Conservation (phyloP, 2,888 invertebrate genomes). For the Blera fallax region DNA sequence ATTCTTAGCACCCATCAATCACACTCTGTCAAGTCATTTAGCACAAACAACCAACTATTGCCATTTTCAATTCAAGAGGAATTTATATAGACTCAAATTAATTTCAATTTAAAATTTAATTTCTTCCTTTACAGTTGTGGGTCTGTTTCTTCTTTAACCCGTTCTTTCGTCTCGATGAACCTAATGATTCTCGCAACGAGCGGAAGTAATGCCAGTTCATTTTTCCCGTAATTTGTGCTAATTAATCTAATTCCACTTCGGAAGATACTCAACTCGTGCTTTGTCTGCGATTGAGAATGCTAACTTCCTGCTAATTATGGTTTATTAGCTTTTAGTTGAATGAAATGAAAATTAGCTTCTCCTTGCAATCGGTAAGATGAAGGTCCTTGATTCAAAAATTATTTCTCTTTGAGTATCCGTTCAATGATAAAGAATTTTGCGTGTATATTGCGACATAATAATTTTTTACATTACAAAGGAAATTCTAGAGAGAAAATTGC, state of each 20-base stretch:
- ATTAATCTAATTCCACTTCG: slow-evolving; percentile 34
- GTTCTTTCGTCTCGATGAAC: slow-evolving; percentile 20
- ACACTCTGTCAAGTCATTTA: slow-evolving; percentile 1
- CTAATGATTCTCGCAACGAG: slow-evolving; percentile 23
- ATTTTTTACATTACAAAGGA: not conserved
- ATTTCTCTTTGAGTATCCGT: not conserved
- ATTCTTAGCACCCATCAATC: not conserved
- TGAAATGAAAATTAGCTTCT: slow-evolving; percentile 19
- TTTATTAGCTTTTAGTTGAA: slow-evolving; percentile 20
- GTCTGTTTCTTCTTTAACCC: not conserved
- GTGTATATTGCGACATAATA: not conserved
- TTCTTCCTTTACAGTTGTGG: not conserved
- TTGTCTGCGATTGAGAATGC: not conserved
- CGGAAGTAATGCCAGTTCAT: slow-evolving; percentile 30
- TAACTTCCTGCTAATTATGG: slow-evolving; percentile 27
- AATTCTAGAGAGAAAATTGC: not conserved
- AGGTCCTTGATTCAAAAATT: not conserved
- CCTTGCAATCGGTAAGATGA: not conserved
- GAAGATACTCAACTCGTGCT: not conserved
- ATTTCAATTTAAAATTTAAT: slow-evolving; percentile 24
- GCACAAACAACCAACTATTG: slow-evolving; percentile 1
- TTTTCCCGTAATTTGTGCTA: slow-evolving; percentile 36
- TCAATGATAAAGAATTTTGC: not conserved
- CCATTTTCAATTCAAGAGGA: slow-evolving; percentile 1
- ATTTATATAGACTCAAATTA: slow-evolving; percentile 11